Percentiles rank a stretch among this genome's conserved stretches.
Evolutionary conservation across 2,888 invertebrate species (phyloP).

Genomic region (Synergus laeviventris): DNA sequence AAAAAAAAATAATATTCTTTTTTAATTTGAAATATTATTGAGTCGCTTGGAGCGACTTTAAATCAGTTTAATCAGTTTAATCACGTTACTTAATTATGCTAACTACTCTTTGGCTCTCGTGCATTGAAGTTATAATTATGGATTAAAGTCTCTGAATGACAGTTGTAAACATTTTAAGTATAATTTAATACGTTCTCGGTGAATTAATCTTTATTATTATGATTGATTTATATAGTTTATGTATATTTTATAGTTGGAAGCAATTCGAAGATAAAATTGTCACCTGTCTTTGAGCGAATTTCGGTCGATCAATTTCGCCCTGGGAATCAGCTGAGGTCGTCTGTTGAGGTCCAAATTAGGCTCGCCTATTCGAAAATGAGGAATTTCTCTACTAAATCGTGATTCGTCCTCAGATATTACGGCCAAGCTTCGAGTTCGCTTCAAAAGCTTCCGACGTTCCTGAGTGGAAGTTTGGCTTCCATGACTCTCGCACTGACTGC

Average conservation of each 20-base stretch:
- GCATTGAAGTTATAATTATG: neutral
- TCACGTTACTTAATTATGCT: neutral
- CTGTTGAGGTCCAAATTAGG: slow-evolving; percentile 81
- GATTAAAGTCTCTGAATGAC: neutral
- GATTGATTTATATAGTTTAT: neutral
- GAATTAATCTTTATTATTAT: neutral
- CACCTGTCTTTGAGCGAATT: slow-evolving; percentile 86
- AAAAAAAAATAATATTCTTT: neutral
- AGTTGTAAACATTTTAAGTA: neutral
- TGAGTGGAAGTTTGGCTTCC: slow-evolving; percentile 60
- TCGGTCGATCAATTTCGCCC: slow-evolving; percentile 87
- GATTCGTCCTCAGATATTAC: slow-evolving; percentile 87
- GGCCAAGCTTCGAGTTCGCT: slow-evolving; percentile 85
- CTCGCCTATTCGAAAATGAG: slow-evolving; percentile 65
- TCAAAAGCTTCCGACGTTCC: slow-evolving; percentile 76
- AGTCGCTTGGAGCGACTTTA: neutral
- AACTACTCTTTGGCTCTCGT: neutral
- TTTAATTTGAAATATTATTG: neutral
- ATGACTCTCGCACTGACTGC: slow-evolving; percentile 64
- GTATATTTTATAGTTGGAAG: neutral
- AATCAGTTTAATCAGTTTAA: neutral
- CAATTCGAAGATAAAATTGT: slow-evolving; percentile 46
- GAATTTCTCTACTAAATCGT: slow-evolving; percentile 74
- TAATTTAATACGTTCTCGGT: neutral
- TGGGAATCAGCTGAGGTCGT: slow-evolving; percentile 87